Percentiles rank a stretch among this genome's conserved stretches.
Evolutionary conservation across 2,888 invertebrate species (phyloP).

Genomic region (Andrena haemorrhoa): DNA sequence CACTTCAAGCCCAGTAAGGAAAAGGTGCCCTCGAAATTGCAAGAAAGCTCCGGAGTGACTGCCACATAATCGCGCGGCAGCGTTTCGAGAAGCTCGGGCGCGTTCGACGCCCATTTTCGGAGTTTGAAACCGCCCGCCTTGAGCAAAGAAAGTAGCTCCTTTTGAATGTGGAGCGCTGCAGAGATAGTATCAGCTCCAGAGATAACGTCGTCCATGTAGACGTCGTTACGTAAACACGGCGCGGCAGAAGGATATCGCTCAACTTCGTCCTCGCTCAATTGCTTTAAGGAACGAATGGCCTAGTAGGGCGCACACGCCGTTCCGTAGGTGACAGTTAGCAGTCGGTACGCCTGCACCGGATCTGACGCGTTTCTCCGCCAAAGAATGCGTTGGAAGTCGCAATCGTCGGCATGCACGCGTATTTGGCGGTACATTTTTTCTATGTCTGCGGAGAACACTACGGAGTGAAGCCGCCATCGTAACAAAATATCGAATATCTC

Average conservation of each 20-base stretch:
- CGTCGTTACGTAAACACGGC: no score
- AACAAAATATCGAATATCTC: background rate
- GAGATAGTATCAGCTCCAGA: background rate
- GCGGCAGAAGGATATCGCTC: background rate
- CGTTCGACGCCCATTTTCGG: background rate
- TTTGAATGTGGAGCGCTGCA: background rate
- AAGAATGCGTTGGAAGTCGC: background rate
- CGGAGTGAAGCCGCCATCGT: background rate
- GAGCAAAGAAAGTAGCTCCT: background rate
- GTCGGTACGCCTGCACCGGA: background rate
- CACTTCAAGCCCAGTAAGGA: background rate
- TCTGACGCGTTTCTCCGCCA: background rate
- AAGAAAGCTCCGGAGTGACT: background rate
- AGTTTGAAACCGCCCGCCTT: background rate
- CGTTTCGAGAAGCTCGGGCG: background rate
- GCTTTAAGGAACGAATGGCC: background rate
- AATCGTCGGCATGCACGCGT: background rate
- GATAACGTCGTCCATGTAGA: background rate
- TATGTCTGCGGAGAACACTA: background rate
- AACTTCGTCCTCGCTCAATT: background rate
- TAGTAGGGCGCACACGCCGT: background rate
- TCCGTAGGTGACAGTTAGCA: background rate
- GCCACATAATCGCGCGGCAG: background rate
- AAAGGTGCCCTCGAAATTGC: background rate
- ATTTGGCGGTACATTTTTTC: background rate